Conservation (phyloP, 2,888 invertebrate genomes). For the Drosophila rellima region DNA sequence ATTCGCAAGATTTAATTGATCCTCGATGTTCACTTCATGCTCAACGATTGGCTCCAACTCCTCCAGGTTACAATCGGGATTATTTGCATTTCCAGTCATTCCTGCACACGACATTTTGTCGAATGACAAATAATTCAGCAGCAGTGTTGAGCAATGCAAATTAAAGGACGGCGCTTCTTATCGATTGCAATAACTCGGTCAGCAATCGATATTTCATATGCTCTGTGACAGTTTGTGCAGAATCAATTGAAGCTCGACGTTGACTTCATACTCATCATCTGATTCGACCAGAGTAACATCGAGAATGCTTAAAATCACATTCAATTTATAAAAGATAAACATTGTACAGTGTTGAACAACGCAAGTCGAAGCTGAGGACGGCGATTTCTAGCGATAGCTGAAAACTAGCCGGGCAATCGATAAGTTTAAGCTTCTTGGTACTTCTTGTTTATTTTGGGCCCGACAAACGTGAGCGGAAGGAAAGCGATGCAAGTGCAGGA, state of each 20-base stretch:
- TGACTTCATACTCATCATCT: background rate
- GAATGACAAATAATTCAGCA: no score
- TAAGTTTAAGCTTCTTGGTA: no score
- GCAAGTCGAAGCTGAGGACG: background rate
- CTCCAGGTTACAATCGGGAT: background rate
- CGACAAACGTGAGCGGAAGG: conserved; percentile 31
- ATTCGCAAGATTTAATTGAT: background rate
- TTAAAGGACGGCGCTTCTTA: background rate
- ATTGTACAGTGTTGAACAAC: background rate
- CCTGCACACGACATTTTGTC: background rate
- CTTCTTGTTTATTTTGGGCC: background rate
- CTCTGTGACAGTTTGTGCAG: background rate
- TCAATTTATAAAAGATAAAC: background rate
- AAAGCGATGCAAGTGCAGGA: conserved; percentile 42
- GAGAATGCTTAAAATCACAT: background rate
- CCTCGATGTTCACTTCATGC: background rate
- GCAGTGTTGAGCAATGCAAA: conserved; percentile 9
- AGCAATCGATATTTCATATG: background rate
- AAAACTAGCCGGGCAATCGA: no score
- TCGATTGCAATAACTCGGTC: conserved; percentile 2
- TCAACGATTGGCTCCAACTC: background rate
- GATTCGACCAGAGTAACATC: no score
- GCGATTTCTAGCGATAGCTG: conserved; percentile 3
- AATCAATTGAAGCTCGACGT: background rate
- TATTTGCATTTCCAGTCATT: background rate